Percentiles rank a stretch among this genome's conserved stretches.
These are phyloP conservation scores for Meta bourneti DNA, from an alignment of 2,888 invertebrate genomes.

Conservation along the genomic window DNA sequence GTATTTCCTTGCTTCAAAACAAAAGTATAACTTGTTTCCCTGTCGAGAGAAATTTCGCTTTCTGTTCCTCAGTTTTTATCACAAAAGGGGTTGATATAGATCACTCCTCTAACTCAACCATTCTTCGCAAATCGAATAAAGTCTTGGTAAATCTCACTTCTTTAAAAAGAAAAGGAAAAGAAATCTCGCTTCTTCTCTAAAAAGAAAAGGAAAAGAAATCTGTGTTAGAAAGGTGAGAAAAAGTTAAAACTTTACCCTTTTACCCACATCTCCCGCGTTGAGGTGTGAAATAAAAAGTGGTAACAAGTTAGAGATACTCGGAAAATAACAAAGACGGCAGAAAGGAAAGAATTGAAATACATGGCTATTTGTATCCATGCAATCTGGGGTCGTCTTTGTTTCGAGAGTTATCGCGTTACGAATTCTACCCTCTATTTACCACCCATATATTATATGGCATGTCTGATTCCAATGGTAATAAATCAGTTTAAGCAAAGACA, in stretches of 20 bases:
- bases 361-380: slow-evolving; percentile 12
- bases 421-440: neutral
- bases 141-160: neutral
- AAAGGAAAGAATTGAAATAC: neutral
- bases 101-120: neutral
- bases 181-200: neutral
- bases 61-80: neutral
- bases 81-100: neutral
- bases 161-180: neutral
- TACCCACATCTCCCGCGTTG: neutral
- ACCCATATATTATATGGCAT: neutral
- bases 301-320: neutral
- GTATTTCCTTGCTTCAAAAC: neutral
- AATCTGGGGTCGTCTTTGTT: neutral
- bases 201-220: neutral
- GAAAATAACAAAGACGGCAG: neutral
- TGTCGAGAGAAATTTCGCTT: neutral
- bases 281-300: neutral
- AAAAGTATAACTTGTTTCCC: neutral
- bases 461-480: neutral
- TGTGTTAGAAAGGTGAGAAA: neutral
- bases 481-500: neutral
- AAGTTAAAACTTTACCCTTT: neutral
- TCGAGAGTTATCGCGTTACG: neutral
- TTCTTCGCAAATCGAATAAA: slow-evolving; percentile 5